Base-by-base conservation (phyloP, 2,113 vertebrate species). In the Halichoeres trimaculatus region DNA sequence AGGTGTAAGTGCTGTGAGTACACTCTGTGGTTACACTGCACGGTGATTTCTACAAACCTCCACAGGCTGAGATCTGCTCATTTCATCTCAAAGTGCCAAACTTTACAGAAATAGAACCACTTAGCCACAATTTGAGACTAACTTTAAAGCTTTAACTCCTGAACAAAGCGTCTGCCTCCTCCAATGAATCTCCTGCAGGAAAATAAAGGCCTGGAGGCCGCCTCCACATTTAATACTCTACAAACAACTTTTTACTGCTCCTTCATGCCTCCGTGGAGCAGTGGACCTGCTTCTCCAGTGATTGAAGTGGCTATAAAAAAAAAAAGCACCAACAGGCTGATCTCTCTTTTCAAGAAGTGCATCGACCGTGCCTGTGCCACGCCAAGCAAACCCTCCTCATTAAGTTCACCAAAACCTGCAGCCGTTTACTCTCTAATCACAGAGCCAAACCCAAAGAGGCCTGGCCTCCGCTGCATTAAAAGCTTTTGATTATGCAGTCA, bases 401-500 rank as follows among this genome's bases (percentile, higher is more conserved):
- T 81, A 86, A 86, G 78, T 62, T 54, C 76, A 13, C 57, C 67
- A 20, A 83, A 81, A 80, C 82, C 59, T 65, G 56, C 19, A 50
- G 47, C 26, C 61, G 78, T 80, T 90, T 71, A 62, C 80, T 80
- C 73, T 85, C 75, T 86, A 89, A 88, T 91, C 85, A 87, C 81
- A 79, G 77, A 56, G 26, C 56, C 3, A 19, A 84, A 58, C 20
- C 54, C 69, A 84, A 86, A 75, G 72, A 88, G 63, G 68, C 40
- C 69, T 62, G 30, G 52, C 65, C 78, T 85, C 72, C 70, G 53
- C 74, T 83, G 74, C 81, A 89, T 88, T 92, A 81, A 83, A 90
- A 80, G 76, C 62, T 67, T 85, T 88, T 88, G 86, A 91, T 91
- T 90, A 90, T 90, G 83, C 90, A 86, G 70, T 38, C 70, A 55